Evolutionary conservation across 92 coral and sea anemone genomes (phyloP).

Genomic region (Isaurus tuberculatus): DNA sequence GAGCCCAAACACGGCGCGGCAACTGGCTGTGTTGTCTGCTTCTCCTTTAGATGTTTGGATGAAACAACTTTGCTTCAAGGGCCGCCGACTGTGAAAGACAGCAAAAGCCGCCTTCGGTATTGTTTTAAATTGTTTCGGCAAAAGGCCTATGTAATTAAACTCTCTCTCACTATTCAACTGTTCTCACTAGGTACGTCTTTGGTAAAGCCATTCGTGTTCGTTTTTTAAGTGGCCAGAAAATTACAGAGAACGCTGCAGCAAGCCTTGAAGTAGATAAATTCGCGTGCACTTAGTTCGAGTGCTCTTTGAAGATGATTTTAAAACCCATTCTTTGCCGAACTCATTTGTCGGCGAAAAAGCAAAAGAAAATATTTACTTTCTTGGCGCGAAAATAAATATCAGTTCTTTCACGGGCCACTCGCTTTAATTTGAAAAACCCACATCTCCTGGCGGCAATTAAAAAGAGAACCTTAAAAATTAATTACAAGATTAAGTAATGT

Average conservation of each 20-base stretch:
- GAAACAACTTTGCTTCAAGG: conserved; percentile 36
- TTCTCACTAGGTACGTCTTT: conserved; percentile 1
- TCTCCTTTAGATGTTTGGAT: conserved; percentile 25
- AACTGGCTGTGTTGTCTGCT: conserved; percentile 36
- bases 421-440: conserved; percentile 84
- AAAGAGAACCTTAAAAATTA: conserved; percentile 55
- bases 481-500: conserved; percentile 43
- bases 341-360: conserved; percentile 51
- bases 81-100: conserved; percentile 48
- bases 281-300: neutral
- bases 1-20: conserved; percentile 36
- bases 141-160: conserved; percentile 35
- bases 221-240: neutral
- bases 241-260: neutral
- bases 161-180: conserved; percentile 18
- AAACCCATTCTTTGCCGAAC: conserved; percentile 38
- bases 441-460: conserved; percentile 81
- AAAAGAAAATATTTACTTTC: conserved; percentile 68
- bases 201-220: neutral
- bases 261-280: neutral
- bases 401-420: conserved; percentile 68
- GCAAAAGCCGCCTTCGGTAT: conserved; percentile 45
- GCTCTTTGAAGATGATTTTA: neutral
- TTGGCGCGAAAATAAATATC: conserved; percentile 58
- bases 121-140: conserved; percentile 48